Base-by-base conservation (phyloP, 2,113 vertebrate species). In the Ranitomeya variabilis region DNA sequence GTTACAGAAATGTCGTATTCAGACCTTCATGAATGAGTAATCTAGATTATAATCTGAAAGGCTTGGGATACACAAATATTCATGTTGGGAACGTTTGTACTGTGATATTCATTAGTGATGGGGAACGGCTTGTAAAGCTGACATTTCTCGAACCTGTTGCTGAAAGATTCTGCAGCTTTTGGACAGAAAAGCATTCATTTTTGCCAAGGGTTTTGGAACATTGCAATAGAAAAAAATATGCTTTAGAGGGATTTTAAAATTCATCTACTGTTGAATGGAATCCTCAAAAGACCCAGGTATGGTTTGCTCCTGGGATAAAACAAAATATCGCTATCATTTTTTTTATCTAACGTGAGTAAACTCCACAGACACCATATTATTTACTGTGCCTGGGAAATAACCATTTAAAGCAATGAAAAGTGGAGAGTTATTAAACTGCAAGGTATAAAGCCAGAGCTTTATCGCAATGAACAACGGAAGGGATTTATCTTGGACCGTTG, bases 21-120 rank as follows among this genome's bases (percentile, higher is more conserved):
- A 85, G 66, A 83, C 14, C 64, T 76, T 71, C 83, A 74, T 76
- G 83, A 85, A 85, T 85, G 83, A 76, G 76, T 76, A 85, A 59
- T 71, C 69, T 85, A 73, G 54, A 54, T 21, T 59, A 76, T 69
- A n/a, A 69, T 76, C 52, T 21, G 9, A 59, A 74, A 85, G 10
- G 69, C 52, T 31, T 45, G 54, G 54, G 83, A 60, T 21, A 60
- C 81, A 83, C 23, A 57, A 18, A 26, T n/a, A 85, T 81, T 83
- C 37, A 66, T 83, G 81, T 67, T 57, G 21, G n/a, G 21, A 55
- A 15, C 21, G 10, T 67, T 83, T 83, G 60, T 23, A 83, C 60
- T 67, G 12, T 83, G 81, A 83, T 67, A 67, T 67, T 67, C 21
- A 85, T 85, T 85, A 85, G 83, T 31, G 52, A 23, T 73, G 83